Conservation (phyloP, 1,140 invertebrate species). For the Papilio polytes region DNA sequence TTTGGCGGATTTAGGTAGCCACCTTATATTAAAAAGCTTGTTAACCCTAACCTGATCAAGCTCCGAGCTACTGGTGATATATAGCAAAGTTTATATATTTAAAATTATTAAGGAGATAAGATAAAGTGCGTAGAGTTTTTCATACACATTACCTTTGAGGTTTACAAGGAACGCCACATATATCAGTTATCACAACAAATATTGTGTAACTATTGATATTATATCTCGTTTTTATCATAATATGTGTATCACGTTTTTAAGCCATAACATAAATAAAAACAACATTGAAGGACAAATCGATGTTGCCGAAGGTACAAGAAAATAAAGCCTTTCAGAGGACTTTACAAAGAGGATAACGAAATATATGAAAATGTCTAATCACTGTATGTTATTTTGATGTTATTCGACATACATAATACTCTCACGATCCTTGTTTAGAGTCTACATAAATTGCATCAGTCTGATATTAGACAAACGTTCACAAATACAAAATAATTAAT, state of each 20-base stretch:
- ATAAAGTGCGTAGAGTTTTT: neutral
- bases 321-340: too few species aligned
- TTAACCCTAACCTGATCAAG: too few species aligned
- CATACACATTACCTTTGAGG: neutral
- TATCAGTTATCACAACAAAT: conserved; percentile 25
- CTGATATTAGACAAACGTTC: too few species aligned
- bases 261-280: neutral
- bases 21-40: too few species aligned
- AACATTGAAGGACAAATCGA: neutral
- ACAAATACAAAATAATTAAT: neutral
- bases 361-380: too few species aligned
- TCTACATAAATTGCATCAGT: neutral
- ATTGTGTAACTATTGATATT: conserved; percentile 14
- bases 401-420: too few species aligned
- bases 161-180: neutral
- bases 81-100: neutral
- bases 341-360: too few species aligned
- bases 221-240: neutral
- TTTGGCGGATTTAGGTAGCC: too few species aligned
- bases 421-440: too few species aligned
- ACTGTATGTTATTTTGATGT: too few species aligned
- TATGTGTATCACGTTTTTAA: neutral
- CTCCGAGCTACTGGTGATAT: neutral
- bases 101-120: neutral
- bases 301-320: too few species aligned